phyloP scores from a whole-genome alignment of 2,888 invertebrate genomes.

The Candidula unifasciata region DNA sequence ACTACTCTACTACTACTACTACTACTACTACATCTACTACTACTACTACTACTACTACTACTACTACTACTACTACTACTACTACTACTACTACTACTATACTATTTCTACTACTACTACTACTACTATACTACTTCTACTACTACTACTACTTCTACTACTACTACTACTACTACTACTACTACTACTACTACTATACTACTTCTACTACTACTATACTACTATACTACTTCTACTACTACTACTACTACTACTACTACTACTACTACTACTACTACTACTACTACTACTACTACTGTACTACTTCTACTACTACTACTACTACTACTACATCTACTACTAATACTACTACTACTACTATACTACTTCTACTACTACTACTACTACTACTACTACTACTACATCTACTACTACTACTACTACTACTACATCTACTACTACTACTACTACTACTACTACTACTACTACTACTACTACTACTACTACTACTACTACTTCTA shows the following conservation, averaged over 20 bases:
- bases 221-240: conserved; percentile 6
- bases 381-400: not conserved
- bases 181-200: no score
- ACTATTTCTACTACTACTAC: no score
- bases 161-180: not conserved
- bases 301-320: not conserved
- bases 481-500: no score
- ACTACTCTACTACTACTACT: no score
- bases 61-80: not conserved
- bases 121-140: no score
- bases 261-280: not conserved
- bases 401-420: not conserved
- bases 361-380: no score
- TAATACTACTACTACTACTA: no score
- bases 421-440: not conserved
- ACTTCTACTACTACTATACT: no score
- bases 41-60: conserved; percentile 12
- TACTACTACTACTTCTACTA: not conserved
- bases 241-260: not conserved
- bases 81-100: no score
- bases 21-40: not conserved
- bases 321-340: no score
- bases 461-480: not conserved
- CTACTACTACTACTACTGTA: not conserved
- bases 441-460: conserved; percentile 6